Conservation (phyloP, 1,140 invertebrate species). For the Drosophila setifemur region DNA sequence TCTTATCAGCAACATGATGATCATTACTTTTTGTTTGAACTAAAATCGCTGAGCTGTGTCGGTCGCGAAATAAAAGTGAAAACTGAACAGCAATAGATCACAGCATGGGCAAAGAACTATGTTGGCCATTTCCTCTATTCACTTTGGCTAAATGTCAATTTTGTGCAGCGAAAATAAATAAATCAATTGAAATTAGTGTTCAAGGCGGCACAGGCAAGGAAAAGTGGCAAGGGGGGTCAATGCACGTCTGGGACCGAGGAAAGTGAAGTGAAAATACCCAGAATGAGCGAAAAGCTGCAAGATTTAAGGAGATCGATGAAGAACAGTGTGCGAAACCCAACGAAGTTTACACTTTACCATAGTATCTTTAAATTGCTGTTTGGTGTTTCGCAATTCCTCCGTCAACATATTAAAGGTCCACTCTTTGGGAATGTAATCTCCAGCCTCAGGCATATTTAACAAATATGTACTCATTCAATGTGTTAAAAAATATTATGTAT, state of each 20-base stretch:
- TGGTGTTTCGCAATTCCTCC: background rate
- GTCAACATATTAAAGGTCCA: conserved; percentile 14
- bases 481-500: background rate
- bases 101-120: background rate
- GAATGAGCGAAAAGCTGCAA: background rate
- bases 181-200: conserved; percentile 46
- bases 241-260: conserved; percentile 5
- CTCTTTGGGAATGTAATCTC: background rate
- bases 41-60: background rate
- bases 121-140: background rate
- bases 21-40: background rate
- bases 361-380: background rate
- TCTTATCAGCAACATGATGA: conserved; percentile 31
- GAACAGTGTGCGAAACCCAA: background rate
- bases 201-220: conserved; percentile 33
- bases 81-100: conserved; percentile 12
- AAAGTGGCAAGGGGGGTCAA: conserved; percentile 16
- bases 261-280: background rate
- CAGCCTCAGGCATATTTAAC: background rate
- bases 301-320: background rate
- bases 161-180: conserved; percentile 6
- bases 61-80: conserved; percentile 19
- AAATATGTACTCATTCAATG: background rate
- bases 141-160: conserved; percentile 69
- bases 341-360: background rate